A percentile compares a stretch with the other conserved stretches of the same genome.
Conservation (phyloP, 2,888 invertebrate species). For the Parnassius orleans region DNA sequence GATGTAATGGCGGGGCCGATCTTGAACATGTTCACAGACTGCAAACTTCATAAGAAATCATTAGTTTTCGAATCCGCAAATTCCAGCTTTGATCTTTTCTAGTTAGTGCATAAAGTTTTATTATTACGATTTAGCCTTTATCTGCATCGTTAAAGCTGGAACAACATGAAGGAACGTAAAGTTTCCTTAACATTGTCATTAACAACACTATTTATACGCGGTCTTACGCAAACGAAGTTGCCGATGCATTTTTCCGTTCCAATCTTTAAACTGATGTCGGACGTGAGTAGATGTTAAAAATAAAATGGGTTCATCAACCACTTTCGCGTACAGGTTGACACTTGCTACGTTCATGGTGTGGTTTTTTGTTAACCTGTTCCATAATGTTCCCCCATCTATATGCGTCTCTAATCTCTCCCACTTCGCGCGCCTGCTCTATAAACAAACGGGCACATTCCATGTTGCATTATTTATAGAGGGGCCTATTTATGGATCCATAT, state of each 20-base stretch:
- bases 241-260: too few relatives aligned
- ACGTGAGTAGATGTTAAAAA: background rate
- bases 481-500: conserved; percentile 66
- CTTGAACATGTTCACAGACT: too few relatives aligned
- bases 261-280: too few relatives aligned
- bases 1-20: too few relatives aligned
- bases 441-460: conserved; percentile 73
- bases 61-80: background rate
- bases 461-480: conserved; percentile 57
- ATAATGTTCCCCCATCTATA: conserved; percentile 34
- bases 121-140: background rate
- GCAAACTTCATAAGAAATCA: too few relatives aligned
- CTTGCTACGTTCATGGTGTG: conserved; percentile 9
- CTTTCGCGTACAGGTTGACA: conserved; percentile 18
- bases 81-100: background rate
- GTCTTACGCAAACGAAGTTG: too few relatives aligned
- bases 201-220: background rate
- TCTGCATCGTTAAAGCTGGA: background rate
- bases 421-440: conserved; percentile 64
- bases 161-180: background rate
- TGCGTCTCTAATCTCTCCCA: conserved; percentile 57
- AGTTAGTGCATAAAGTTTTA: background rate
- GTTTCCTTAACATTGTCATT: background rate
- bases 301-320: conserved; percentile 6
- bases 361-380: conserved; percentile 43